phyloP scores from a whole-genome alignment of 2,888 invertebrate species.

The Campopleginae sp. region DNA sequence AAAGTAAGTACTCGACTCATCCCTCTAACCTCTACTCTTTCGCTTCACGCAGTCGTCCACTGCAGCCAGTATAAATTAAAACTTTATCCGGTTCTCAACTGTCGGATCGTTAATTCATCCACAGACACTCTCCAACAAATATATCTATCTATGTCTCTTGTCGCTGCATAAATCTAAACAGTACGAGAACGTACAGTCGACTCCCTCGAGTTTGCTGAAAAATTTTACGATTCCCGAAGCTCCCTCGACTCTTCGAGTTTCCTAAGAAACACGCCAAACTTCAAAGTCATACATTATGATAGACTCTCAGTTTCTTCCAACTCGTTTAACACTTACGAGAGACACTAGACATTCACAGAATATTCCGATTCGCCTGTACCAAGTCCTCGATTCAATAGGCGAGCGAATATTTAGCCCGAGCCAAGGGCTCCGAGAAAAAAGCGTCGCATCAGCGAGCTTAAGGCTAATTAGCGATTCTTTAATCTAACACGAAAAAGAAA shows the following conservation, averaged over 20 bases:
- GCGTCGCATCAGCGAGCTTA: slow-evolving; percentile 43
- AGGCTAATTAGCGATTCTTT: slow-evolving; percentile 76
- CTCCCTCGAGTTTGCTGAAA: slow-evolving; percentile 48
- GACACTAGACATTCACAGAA: not conserved
- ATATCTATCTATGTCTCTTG: slow-evolving; percentile 13
- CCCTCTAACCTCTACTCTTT: slow-evolving; percentile 38
- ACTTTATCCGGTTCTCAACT: slow-evolving; percentile 71
- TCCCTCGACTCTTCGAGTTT: slow-evolving; percentile 40
- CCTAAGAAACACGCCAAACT: slow-evolving; percentile 59
- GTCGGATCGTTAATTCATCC: slow-evolving; percentile 79
- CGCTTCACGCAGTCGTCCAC: slow-evolving; percentile 60
- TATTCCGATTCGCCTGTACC: slow-evolving; percentile 6
- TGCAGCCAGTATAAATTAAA: slow-evolving; percentile 76
- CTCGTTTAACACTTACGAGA: slow-evolving; percentile 29
- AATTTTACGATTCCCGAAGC: slow-evolving; percentile 59
- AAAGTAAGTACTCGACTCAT: slow-evolving; percentile 56
- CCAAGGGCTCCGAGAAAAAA: slow-evolving; percentile 17
- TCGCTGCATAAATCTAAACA: slow-evolving; percentile 19
- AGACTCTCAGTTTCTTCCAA: slow-evolving; percentile 50
- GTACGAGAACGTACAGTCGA: slow-evolving; percentile 23
- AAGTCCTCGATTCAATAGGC: slow-evolving; percentile 50
- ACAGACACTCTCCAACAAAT: slow-evolving; percentile 65
- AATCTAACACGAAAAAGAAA: slow-evolving; percentile 57
- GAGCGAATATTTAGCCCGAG: slow-evolving; percentile 22
- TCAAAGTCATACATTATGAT: slow-evolving; percentile 57